Percentiles rank a stretch among this genome's conserved stretches.
Evolutionary conservation across 2,888 invertebrate genomes (phyloP).

Genomic region (Caenorhabditis wallacei): DNA sequence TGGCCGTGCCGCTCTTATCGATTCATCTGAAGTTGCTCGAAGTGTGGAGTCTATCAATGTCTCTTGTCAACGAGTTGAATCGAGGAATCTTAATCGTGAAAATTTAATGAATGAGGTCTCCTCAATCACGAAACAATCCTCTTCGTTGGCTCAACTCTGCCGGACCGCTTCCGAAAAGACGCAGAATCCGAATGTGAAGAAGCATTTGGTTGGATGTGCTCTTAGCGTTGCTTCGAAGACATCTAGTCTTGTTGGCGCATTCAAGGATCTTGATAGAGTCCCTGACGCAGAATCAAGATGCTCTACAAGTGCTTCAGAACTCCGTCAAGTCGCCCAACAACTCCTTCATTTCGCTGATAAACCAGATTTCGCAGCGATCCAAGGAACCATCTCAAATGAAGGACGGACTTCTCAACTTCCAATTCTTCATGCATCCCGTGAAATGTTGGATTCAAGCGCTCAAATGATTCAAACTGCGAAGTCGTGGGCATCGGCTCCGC

Average conservation of each 20-base stretch:
- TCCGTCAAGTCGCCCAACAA: conserved; percentile 93
- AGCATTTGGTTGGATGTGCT: conserved; percentile 97
- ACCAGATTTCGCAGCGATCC: conserved; percentile 94
- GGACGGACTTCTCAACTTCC: conserved; percentile 90
- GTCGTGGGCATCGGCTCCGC: conserved; percentile 89
- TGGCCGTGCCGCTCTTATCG: conserved; percentile 92
- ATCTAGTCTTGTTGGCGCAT: conserved; percentile 94
- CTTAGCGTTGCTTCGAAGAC: conserved; percentile 98
- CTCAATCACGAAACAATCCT: conserved; percentile 95
- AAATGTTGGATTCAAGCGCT: conserved; percentile 89
- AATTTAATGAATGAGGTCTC: conserved; percentile 87
- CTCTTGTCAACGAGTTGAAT: conserved; percentile 87
- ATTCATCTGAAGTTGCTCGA: conserved; percentile 91
- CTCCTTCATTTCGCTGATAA: conserved; percentile 95
- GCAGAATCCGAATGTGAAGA: conserved; percentile 90
- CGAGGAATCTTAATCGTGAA: conserved; percentile 67
- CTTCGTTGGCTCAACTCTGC: conserved; percentile 95
- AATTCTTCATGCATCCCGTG: conserved; percentile 88
- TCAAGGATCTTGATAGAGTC: conserved; percentile 90
- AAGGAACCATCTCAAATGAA: conserved; percentile 90
- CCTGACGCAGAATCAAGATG: conserved; percentile 26
- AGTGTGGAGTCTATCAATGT: conserved; percentile 93
- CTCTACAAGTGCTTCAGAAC: conserved; percentile 89
- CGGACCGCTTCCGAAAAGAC: conserved; percentile 94
- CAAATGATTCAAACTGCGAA: conserved; percentile 88